Base-by-base conservation (phyloP, 2,113 vertebrate genomes). In the Montifringilla adamsi region DNA sequence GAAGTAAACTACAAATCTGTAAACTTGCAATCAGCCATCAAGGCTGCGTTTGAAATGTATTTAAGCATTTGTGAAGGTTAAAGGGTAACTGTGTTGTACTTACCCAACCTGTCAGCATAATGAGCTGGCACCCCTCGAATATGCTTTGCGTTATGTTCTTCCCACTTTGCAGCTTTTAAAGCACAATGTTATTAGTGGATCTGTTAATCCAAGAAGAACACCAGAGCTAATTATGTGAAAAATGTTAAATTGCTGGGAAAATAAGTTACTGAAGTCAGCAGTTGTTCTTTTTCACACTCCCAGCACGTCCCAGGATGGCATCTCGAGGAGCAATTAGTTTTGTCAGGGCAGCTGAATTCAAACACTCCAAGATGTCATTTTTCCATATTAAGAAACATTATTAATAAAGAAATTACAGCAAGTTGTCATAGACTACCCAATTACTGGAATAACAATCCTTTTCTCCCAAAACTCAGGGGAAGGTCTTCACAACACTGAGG, bases 281-380 rank as follows among this genome's bases (percentile, higher is more conserved):
- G 86, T 96, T 97, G 93, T 90, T 96, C 94, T 93, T 97, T 97
- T 96, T 94, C 94, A 93, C 90, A 89, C 89, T 95, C 85, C 64
- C 62, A 95, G 95, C 64, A 88, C 83, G 83, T 88, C 74, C 68
- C 64, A 90, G 80, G 76, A 92, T 93, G 67, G 77, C 94, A 94
- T 96, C 97, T 94, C 58, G 27, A 97, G 95, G 46, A 96, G 93
- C 95, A 97, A 97, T 98, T 98, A 98, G 86, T 69, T 96, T 94
- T 96, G 93, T 85, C 94, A 94, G 83, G 93, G 84, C 87, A 96
- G 93, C 83, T 79, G 87, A 96, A 97, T 94, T 96, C 89, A 87
- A 96, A 95, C 88, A 89, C 60, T 81, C 47, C 53, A 66, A 97
- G 43, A 95, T 87, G 95, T 92, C 53, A 9, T 77, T 97, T 97